Percentiles rank a stretch among this genome's conserved stretches.
phyloP scores from a whole-genome alignment of 2,113 vertebrate genomes.

The Sisor rabdophorus region DNA sequence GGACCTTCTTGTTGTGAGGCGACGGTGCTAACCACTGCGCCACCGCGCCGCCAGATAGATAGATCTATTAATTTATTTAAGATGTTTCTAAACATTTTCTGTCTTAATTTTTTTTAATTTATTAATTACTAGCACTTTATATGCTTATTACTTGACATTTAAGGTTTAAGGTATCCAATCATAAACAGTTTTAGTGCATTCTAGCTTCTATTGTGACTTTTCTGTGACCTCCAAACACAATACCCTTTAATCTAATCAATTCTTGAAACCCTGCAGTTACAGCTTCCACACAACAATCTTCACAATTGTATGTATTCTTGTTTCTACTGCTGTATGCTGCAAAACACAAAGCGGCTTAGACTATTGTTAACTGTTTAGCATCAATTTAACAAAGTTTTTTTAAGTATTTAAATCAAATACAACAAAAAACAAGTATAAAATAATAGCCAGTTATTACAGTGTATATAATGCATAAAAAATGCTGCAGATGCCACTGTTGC shows the following conservation, averaged over 20 bases:
- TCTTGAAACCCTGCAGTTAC: background rate
- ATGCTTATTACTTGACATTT: background rate
- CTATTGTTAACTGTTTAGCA: background rate
- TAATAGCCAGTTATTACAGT: background rate
- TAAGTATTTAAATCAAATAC: background rate
- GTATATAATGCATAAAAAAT: background rate
- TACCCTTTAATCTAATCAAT: constrained; percentile 1
- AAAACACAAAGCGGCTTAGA: background rate
- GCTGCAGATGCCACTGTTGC: constrained; percentile 19
- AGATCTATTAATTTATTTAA: too few species aligned
- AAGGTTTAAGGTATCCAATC: background rate
- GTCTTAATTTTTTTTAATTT: background rate
- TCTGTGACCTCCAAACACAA: constrained; percentile 13
- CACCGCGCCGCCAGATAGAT: too few species aligned
- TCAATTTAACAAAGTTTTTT: background rate
- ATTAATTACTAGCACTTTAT: background rate
- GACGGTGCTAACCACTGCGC: too few species aligned
- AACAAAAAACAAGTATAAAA: constrained; percentile 2
- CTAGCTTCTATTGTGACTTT: background rate
- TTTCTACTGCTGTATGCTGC: background rate
- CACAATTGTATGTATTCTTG: background rate
- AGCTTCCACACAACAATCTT: background rate
- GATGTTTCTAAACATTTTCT: background rate
- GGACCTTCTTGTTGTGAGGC: too few species aligned
- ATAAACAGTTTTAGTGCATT: background rate